Evolutionary conservation across 2,113 vertebrate genomes (phyloP).

Genomic region (Xerus inauris): DNA sequence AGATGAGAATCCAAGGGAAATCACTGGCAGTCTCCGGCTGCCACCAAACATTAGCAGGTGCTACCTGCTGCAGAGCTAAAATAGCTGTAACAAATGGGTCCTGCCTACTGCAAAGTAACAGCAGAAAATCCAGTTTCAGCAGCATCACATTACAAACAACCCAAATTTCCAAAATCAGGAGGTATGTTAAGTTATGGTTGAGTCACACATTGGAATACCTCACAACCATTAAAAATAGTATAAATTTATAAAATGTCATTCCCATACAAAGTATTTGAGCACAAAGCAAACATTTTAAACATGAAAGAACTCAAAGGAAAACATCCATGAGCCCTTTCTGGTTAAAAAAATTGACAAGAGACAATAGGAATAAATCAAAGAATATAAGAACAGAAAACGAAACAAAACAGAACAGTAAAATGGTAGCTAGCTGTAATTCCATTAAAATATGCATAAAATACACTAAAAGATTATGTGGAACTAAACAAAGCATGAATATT

Average conservation of each 20-base stretch:
- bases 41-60: too few species aligned
- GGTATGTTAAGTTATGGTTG: not conserved
- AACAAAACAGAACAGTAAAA: not conserved
- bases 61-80: too few species aligned
- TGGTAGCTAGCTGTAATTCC: not conserved
- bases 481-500: too few species aligned
- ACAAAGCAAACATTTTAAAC: conserved; percentile 5
- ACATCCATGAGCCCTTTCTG: not conserved
- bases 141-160: not conserved
- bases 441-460: not conserved
- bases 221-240: not conserved
- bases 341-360: not conserved
- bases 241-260: not conserved
- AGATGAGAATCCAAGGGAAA: too few species aligned
- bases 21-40: too few species aligned
- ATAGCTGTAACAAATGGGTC: too few species aligned
- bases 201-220: not conserved
- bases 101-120: too few species aligned
- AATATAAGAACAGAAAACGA: not conserved
- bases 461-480: not conserved
- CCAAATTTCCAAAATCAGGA: conserved; percentile 5
- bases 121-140: too few species aligned
- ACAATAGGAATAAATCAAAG: not conserved
- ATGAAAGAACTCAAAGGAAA: not conserved
- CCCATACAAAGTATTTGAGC: not conserved